These are phyloP conservation scores for Athrips mouffetella DNA, from an alignment of 2,888 invertebrate genomes.

Conservation along the genomic window DNA sequence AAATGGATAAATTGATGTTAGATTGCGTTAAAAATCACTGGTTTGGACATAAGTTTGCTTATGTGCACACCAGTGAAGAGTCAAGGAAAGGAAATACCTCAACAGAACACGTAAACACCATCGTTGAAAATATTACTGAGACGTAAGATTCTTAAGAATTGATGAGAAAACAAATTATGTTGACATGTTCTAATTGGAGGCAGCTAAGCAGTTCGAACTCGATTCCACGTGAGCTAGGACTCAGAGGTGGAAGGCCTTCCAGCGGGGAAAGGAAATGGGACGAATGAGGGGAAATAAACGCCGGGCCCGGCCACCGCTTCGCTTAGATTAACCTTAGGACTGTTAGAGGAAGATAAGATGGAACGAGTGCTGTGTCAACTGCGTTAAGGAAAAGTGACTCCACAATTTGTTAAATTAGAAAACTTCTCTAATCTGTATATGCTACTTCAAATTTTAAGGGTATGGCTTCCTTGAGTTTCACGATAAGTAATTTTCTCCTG, in stretches of 20 bases:
- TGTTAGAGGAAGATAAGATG: neutral
- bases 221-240: slow-evolving; percentile 67
- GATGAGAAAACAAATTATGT: slow-evolving; percentile 27
- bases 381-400: no score
- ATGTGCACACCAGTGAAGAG: slow-evolving; percentile 59
- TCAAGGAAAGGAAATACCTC: slow-evolving; percentile 52
- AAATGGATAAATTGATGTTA: slow-evolving; percentile 35
- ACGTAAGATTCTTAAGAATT: no score
- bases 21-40: slow-evolving; percentile 39
- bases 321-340: slow-evolving; percentile 39
- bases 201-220: slow-evolving; percentile 71
- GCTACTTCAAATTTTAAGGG: no score
- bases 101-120: slow-evolving; percentile 48
- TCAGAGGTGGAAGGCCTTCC: slow-evolving; percentile 78
- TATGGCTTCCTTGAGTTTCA: no score
- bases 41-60: slow-evolving; percentile 61
- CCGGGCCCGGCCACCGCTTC: slow-evolving; percentile 71
- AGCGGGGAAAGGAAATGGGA: slow-evolving; percentile 65
- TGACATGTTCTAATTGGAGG: slow-evolving; percentile 55
- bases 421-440: no score
- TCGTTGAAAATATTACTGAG: no score
- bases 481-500: no score
- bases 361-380: slow-evolving; percentile 8
- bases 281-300: slow-evolving; percentile 44
- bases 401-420: no score